phyloP scores from a whole-genome alignment of 2,797 vertebrate species.

The Enteromius treurensis region DNA sequence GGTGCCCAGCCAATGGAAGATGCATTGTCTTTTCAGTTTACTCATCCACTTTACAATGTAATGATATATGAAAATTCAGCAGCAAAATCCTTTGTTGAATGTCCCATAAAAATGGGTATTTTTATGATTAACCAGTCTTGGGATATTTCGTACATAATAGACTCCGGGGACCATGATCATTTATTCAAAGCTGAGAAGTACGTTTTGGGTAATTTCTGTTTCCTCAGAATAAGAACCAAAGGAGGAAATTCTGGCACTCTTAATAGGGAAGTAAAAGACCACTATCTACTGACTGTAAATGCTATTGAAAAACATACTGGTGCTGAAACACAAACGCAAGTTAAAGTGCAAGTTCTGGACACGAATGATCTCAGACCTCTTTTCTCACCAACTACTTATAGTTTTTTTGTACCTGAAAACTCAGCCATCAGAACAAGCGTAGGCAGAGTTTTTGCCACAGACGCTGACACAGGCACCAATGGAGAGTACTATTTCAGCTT shows the following conservation, averaged over 20 bases:
- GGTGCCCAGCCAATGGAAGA: conserved; percentile 69
- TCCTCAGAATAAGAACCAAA: conserved; percentile 87
- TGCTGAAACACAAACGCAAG: conserved; percentile 75
- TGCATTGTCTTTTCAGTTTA: conserved; percentile 76
- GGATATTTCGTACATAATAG: conserved; percentile 85
- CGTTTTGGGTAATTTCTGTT: conserved; percentile 85
- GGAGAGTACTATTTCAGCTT: conserved; percentile 88
- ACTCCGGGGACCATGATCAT: conserved; percentile 84
- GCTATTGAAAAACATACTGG: conserved; percentile 81
- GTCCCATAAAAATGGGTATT: conserved; percentile 85
- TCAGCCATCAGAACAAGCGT: conserved; percentile 83
- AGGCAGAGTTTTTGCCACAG: conserved; percentile 82
- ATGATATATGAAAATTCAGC: conserved; percentile 86
- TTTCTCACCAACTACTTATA: conserved; percentile 86
- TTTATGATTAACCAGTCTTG: conserved; percentile 74
- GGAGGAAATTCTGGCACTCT: conserved; percentile 85
- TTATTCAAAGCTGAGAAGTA: conserved; percentile 88
- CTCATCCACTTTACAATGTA: conserved; percentile 79
- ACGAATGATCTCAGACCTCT: conserved; percentile 85
- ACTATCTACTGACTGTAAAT: conserved; percentile 79
- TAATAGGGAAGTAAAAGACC: conserved; percentile 85
- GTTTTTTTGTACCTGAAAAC: conserved; percentile 82
- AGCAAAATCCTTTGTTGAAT: conserved; percentile 83
- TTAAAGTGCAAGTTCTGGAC: conserved; percentile 83
- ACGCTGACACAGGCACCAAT: conserved; percentile 86